Evolutionary conservation across 2,113 vertebrate genomes (phyloP).

Genomic region (Nestor notabilis): DNA sequence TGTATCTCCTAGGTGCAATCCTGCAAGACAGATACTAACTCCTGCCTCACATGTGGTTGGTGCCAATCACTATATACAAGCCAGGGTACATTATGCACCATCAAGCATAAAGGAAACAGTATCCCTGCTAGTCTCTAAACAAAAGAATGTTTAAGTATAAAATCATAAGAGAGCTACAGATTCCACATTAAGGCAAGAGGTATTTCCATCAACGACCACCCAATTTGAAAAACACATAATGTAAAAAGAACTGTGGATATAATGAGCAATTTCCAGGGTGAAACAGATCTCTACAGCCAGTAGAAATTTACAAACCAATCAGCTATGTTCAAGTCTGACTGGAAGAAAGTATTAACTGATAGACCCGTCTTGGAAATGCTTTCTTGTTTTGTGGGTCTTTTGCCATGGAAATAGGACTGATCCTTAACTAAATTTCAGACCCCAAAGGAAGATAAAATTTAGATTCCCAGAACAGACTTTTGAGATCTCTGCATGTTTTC

Average conservation of each 20-base stretch:
- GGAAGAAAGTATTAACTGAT: background rate
- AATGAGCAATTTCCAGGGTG: background rate
- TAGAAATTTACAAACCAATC: background rate
- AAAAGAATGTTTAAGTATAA: background rate
- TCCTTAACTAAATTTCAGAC: background rate
- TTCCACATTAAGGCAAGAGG: background rate
- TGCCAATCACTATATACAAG: background rate
- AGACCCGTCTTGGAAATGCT: background rate
- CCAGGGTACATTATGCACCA: background rate
- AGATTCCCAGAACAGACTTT: background rate
- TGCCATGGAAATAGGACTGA: background rate
- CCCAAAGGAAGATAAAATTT: background rate
- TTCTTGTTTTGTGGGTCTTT: background rate
- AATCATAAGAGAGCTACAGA: background rate
- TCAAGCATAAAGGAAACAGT: background rate
- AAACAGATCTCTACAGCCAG: background rate
- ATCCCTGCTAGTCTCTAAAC: background rate
- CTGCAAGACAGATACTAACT: background rate
- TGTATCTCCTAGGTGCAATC: background rate
- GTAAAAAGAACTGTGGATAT: background rate
- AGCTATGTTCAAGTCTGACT: background rate
- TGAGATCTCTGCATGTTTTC: background rate
- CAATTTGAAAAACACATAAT: background rate
- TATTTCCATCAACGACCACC: background rate
- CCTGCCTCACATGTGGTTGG: background rate